Evolutionary conservation across 1,140 invertebrate species (phyloP).

Genomic region (Procambarus clarkii): DNA sequence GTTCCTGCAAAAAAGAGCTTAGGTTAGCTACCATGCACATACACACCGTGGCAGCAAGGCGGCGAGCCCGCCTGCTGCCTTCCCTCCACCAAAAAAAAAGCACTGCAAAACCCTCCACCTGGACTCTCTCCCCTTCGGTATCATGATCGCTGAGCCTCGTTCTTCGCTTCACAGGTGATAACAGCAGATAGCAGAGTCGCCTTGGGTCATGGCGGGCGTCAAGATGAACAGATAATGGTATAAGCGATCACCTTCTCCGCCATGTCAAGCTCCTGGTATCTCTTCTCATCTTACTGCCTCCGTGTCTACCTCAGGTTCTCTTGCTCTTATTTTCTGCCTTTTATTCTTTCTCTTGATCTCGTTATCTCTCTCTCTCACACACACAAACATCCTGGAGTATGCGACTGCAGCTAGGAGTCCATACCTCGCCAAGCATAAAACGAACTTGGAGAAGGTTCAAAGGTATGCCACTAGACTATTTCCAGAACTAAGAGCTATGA

Average conservation of each 20-base stretch:
- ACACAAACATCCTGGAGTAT: no score
- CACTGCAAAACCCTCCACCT: neutral
- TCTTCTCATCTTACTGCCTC: neutral
- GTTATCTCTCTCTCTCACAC: neutral
- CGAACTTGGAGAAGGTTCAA: no score
- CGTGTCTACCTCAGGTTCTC: neutral
- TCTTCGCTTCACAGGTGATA: neutral
- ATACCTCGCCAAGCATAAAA: no score
- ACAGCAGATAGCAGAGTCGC: neutral
- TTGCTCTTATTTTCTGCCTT: neutral
- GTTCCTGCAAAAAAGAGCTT: no score
- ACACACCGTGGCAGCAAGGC: no score
- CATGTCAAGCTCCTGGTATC: neutral
- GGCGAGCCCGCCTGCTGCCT: no score
- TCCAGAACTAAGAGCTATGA: no score
- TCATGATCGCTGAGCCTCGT: neutral
- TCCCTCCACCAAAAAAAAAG: no score
- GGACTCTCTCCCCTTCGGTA: neutral
- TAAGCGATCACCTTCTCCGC: neutral
- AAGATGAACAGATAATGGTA: neutral
- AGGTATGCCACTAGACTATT: no score
- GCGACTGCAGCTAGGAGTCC: no score
- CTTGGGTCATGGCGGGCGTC: slow-evolving; percentile 4
- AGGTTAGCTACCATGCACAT: no score
- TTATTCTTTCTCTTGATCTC: neutral